Conservation (phyloP, 2,888 invertebrate genomes). For the Melitaea athalia region DNA sequence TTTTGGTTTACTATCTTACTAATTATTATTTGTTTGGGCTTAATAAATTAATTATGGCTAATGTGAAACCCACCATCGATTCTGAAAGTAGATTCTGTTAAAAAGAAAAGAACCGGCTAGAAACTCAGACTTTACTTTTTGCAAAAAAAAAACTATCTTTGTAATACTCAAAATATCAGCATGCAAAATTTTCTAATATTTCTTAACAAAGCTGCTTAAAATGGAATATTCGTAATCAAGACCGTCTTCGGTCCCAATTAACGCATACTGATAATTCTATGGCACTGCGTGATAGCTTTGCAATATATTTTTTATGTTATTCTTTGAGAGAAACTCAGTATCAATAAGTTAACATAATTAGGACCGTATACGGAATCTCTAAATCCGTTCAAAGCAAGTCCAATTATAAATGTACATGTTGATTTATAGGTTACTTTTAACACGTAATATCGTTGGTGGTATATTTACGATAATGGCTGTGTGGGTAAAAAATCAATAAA, state of each 20-base stretch:
- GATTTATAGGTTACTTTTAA: constrained; percentile 14
- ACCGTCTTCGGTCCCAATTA: not conserved
- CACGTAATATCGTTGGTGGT: constrained; percentile 9
- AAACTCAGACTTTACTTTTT: too few relatives aligned
- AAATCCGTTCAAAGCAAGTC: constrained; percentile 8
- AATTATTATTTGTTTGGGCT: too few relatives aligned
- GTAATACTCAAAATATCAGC: too few relatives aligned
- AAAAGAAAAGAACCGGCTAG: too few relatives aligned
- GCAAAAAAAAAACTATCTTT: too few relatives aligned
- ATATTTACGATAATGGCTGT: not conserved
- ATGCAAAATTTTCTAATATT: too few relatives aligned
- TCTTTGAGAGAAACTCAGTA: not conserved
- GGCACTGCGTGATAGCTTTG: not conserved
- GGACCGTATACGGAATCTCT: not conserved
- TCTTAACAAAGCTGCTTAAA: too few relatives aligned
- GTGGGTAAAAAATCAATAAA: not conserved
- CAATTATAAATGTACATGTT: constrained; percentile 15
- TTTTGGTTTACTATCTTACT: too few relatives aligned
- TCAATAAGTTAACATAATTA: constrained; percentile 21
- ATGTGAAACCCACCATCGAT: too few relatives aligned
- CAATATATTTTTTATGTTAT: not conserved
- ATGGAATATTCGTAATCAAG: not conserved
- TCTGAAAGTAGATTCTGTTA: too few relatives aligned
- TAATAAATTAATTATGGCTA: too few relatives aligned
- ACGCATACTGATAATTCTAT: not conserved